Base-by-base conservation (phyloP, 2,113 vertebrate genomes). In the Bufo bufo region DNA sequence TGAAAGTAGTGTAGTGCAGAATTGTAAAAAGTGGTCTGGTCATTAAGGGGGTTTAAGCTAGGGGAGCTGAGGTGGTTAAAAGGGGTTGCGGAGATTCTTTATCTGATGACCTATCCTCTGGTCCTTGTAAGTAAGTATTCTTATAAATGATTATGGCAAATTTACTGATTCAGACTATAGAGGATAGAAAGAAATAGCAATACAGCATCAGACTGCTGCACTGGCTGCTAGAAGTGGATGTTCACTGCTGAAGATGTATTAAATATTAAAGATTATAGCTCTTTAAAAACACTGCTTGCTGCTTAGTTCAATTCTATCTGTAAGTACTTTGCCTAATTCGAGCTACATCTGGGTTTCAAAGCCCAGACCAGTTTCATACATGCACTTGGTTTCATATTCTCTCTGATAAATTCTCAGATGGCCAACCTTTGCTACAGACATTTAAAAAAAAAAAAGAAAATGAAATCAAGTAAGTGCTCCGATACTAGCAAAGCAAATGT, bases 381-480 rank as follows among this genome's bases (percentile, higher is more conserved):
- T 56, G 19, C 45, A 6, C 74, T 65, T 77, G 14, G 74, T 43
- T 79, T 54, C 7, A 0, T 56, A 72, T 82, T 61, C 79, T 61
- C 69, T 61, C 56, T 74, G 33, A 87, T 82, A 82, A 74, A 82
- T 74, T 56, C 45, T 63, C 17, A 50, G 19, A 75, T 20, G 47
- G 13, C 4, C 13, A 63, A 54, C 33, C 80, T 77, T 45, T 78
- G 19, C 56, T 33, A 58, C 56, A 74, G 85, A 54, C 69, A 82
- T 82, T 61, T 66, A 54, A 74, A 23, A 81, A 45, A 81, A 78
- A 77, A 23, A 72, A 1, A 84, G 50, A 33, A 74, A 79, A 87
- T 17, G 19, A 87, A 82, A 75, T 61, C 43, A 81, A 82, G n/a
- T 77, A 77, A 82, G 80, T 83, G 71, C 58, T 84, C 0, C 9